Evolutionary conservation across 2,888 invertebrate genomes (phyloP), one percentile per base, ranked within the genome.

Genomic region (Neocrepidodera transversa): DNA sequence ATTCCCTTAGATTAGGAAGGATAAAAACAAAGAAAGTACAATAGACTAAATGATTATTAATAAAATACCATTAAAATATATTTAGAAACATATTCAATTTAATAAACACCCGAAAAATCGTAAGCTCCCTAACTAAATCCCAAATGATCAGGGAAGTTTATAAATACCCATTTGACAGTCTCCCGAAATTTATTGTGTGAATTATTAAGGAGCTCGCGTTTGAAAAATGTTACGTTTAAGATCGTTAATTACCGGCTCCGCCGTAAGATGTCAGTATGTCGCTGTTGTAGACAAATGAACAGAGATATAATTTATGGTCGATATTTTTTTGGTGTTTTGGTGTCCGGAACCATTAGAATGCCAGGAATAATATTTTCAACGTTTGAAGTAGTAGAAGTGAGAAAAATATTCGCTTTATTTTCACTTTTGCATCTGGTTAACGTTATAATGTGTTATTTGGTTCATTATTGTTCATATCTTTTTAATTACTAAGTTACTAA

Each of bases 151-250:
- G 45, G 48, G 42, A n/a, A 62, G 68, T 70, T 72, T 26, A 74
- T 72, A 74, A 73, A 62, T 62, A 62, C 67, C 65, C 65, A 66
- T 77, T 76, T 78, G 78, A 78, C 78, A 76, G 74, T 76, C 74
- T n/a, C n/a, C 73, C 75, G 72, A 71, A 75, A 79, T 77, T 78
- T 77, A 77, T 78, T 75, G 76, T 74, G 77, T 79, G 79, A 78
- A 78, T 78, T 79, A 80, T 79, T 75, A 77, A 75, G 75, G 71
- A 71, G 73, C 69, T 71, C 73, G 66, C 64, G 70, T 77, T 78
- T 79, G 78, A 79, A 79, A 79, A 79, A 79, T 79, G 79, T 71
- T n/a, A 72, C 74, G 68, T 78, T 78, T 77, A 76, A 78, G 74
- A 76, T 77, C 79, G 79, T 79, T 79, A 79, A 79, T 79, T 79